Base-by-base conservation (phyloP, 2,888 invertebrate genomes). In the Panopea generosa region DNA sequence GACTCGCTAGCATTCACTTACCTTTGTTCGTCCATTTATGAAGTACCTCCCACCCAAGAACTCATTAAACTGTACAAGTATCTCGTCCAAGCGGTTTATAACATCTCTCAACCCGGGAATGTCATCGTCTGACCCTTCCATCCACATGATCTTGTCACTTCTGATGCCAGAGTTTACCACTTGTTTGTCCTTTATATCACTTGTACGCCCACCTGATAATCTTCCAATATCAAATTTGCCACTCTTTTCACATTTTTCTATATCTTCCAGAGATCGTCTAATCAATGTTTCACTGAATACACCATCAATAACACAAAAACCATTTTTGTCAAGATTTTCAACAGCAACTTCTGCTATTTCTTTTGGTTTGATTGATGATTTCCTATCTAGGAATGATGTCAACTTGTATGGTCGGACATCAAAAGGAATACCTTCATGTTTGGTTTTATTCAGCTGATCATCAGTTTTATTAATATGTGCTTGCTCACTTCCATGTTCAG, bases 111-210 rank as follows among this genome's bases (percentile, higher is more conserved):
- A 61, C 38, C 75, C 71, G 16, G 77, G 68, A 20, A 71, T 47
- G n/a, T 67, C 24, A 24, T 61, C 53, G 53, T 83, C 84, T 26
- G 59, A 63, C 16, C 84, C 84, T 96, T 97, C 96, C 6, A 98
- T 95, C 98, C 98, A 98, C 61, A 96, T 95, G 86, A 98, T 98
- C 90, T 96, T 95, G 94, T 98, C 98, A 86, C 97, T 96, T 22
- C 98, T 94, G 88, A 98, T 96, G 2, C 59, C 56, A 16, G 68
- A 24, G 29, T 79, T 77, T 6, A 73, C 69, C 14, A 81, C 81
- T 75, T 82, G 77, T 40, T 70, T 49, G 16, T 75, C 61, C 9
- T 74, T 66, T 9, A 75, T 59, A 2, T 63, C 70, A 73, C 82
- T 76, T n/a, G 81, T 82, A 18, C 69, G 50, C 0, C 84, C 83